Evolutionary conservation across 2,888 invertebrate genomes (phyloP), one percentile per base, ranked within the genome.

Genomic region (Heliconius aoede): DNA sequence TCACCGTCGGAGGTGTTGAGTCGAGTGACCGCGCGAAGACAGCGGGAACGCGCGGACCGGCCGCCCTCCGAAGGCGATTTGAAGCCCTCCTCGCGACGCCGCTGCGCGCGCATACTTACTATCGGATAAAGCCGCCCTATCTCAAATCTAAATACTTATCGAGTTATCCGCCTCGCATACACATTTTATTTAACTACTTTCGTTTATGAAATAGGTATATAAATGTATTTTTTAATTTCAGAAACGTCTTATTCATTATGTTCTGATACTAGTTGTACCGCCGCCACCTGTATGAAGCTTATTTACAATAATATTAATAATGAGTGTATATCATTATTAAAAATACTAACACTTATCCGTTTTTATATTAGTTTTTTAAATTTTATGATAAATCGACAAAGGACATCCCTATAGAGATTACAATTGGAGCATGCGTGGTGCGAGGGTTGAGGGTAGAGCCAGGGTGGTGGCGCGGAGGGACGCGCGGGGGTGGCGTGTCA

Each of bases 401-500:
- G 87, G 88, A 90, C 93, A 93, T 93, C 93, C 90, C 94, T 94
- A 93, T 90, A 89, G 90, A 91, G 94, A 94, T 94, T 94, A 94
- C 92, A 93, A 94, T 93, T 94, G 94, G 94, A 94, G 94, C 94
- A 94, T 94, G 94, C 94, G 94, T 94, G 91, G 91, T 93, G 86
- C 89, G 91, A 90, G 90, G 89, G 92, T 87, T 87, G 90, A 88
- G 91, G 89, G 90, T 90, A 87, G 90, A 89, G 88, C 87, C 90
- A 88, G 91, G 89, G 90, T 89, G 87, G 89, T 88, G 89, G 88
- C 85, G 85, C 82, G 74, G 79, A 81, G 86, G 84, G 86, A 79
- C 85, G 79, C 78, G 78, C 77, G 82, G 81, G 84, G 79, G 78
- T 8, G 21, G 80, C 81, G 82, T 81, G 84, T 83, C 86, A 86